These are phyloP conservation scores for Bombyx mandarina DNA, from an alignment of 1,140 invertebrate species.

Conservation along the genomic window DNA sequence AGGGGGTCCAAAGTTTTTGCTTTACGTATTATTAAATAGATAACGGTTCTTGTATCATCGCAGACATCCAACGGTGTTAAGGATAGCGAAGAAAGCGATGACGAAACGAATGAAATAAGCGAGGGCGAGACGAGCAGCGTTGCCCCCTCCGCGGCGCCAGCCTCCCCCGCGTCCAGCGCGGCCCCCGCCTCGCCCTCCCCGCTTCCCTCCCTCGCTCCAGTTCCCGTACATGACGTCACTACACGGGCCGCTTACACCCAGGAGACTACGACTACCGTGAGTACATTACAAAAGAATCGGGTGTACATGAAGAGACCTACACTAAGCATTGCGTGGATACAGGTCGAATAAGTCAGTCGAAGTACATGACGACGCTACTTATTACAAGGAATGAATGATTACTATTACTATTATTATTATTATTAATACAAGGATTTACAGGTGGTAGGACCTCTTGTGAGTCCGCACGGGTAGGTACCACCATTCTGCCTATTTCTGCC, in stretches of 20 bases:
- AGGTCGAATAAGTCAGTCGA: too few relatives aligned
- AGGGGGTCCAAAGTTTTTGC: too few relatives aligned
- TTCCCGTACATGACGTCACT: conserved; percentile 37
- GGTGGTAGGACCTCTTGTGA: too few relatives aligned
- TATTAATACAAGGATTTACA: too few relatives aligned
- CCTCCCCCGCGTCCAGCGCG: conserved; percentile 17
- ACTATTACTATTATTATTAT: too few relatives aligned
- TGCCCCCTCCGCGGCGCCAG: conserved; percentile 12
- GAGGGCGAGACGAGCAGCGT: conserved; percentile 27
- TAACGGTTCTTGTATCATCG: background rate
- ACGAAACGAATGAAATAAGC: conserved; percentile 68
- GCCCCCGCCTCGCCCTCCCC: conserved; percentile 25
- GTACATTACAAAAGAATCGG: conserved; percentile 9
- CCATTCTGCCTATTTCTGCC: too few relatives aligned
- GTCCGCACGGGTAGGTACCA: too few relatives aligned
- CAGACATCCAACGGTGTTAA: conserved; percentile 57
- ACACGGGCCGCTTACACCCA: conserved; percentile 61
- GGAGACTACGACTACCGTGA: conserved; percentile 58
- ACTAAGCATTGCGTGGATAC: too few relatives aligned
- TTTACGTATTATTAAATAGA: too few relatives aligned
- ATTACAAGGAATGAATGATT: too few relatives aligned
- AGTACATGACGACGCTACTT: too few relatives aligned
- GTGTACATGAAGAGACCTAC: too few relatives aligned
- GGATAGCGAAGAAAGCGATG: conserved; percentile 74
- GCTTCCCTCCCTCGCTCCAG: conserved; percentile 29